Conservation (phyloP, 1,140 invertebrate genomes). For the Eulimnadia texana region DNA sequence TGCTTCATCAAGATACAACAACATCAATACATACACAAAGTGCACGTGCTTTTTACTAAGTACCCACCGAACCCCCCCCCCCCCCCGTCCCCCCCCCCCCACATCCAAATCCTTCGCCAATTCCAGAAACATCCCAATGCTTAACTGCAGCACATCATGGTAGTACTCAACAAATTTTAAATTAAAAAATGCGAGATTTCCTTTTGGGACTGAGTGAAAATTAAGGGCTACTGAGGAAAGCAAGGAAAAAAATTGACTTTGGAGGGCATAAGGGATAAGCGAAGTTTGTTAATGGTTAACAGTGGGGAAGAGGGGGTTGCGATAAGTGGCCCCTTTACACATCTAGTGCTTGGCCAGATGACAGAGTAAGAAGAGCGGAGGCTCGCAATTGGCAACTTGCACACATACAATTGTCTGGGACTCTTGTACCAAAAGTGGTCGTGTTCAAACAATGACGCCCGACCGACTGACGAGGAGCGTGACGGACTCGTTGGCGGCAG, state of each 20-base stretch:
- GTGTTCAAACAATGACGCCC: not conserved
- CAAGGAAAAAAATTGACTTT: too few species aligned
- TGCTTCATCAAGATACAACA: not conserved
- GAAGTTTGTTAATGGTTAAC: not conserved
- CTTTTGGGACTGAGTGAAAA: too few species aligned
- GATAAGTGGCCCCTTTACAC: not conserved
- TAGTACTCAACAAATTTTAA: too few species aligned
- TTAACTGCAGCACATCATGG: too few species aligned
- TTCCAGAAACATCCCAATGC: too few species aligned
- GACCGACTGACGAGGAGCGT: not conserved
- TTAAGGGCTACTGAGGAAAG: too few species aligned
- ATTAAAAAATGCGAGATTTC: too few species aligned
- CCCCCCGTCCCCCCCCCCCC: too few species aligned
- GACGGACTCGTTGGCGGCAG: not conserved
- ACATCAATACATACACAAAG: not conserved
- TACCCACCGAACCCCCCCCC: too few species aligned
- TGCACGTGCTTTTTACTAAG: not conserved
- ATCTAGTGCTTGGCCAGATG: not conserved
- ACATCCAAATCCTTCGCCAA: too few species aligned
- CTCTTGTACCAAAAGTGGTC: not conserved
- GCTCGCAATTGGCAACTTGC: not conserved
- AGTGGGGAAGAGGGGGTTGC: not conserved
- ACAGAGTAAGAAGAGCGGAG: not conserved
- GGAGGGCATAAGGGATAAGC: not conserved
- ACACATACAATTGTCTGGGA: not conserved